phyloP scores from a whole-genome alignment of 53 echinoderm and acorn worm genomes.

The Zoroaster sp. region DNA sequence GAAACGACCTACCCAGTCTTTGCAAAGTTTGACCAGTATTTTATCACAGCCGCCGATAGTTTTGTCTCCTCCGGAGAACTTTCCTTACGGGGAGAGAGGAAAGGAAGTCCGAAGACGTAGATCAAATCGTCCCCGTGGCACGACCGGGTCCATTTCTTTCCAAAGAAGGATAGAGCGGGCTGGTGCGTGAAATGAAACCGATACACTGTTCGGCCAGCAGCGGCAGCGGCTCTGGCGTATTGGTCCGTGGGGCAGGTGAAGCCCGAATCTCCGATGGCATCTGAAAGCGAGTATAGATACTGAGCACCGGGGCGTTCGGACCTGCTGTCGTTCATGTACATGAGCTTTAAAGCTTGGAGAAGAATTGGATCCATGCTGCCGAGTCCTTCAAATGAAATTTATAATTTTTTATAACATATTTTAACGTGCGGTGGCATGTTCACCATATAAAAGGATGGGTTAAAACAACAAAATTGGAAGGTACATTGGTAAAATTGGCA shows the following conservation, averaged over 20 bases:
- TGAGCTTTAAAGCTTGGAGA: not conserved
- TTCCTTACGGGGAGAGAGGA: not conserved
- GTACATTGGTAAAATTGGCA: no score
- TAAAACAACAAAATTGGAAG: no score
- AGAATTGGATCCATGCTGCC: not conserved
- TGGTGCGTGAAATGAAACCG: constrained; percentile 22
- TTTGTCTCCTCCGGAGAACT: not conserved
- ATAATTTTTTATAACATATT: no score
- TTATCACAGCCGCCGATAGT: constrained; percentile 1
- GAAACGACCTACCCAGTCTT: not conserved
- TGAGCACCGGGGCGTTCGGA: not conserved
- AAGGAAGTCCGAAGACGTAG: constrained; percentile 17
- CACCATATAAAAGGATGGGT: no score
- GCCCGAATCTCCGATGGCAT: not conserved
- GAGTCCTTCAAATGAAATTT: not conserved
- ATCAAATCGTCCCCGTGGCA: constrained; percentile 4
- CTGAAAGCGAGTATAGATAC: not conserved
- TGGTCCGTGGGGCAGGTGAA: constrained; percentile 62
- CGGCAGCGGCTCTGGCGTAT: constrained; percentile 50
- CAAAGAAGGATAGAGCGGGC: not conserved
- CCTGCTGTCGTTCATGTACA: not conserved
- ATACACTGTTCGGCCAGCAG: constrained; percentile 49
- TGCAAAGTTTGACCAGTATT: constrained; percentile 28
- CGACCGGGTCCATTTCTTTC: not conserved
- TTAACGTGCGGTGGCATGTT: no score